Evolutionary conservation across 2,888 invertebrate species (phyloP), one percentile per base, ranked within the genome.

Genomic region (Lumbricus terrestris): DNA sequence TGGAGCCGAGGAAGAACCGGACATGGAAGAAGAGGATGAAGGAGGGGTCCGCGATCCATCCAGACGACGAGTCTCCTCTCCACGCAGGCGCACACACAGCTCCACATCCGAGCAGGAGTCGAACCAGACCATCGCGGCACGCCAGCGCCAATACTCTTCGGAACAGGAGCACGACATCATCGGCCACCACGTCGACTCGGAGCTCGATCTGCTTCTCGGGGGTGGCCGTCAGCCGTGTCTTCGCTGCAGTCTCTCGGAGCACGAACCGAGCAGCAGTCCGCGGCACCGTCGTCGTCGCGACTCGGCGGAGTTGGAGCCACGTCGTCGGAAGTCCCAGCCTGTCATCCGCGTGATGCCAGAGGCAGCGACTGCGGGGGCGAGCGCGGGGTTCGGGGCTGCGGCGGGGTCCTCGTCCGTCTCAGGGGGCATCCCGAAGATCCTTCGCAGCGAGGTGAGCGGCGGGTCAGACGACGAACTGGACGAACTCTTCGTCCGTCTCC

Each of bases 161-260:
- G 83, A 83, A 20, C 83, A 83, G 83, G 83, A 83, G n/a, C 83
- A 83, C 20, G 83, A 83, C 83, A 15, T 83, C 83, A n/a, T 20
- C 34, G 34, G 33, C 34, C 20, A 34, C 20, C 83, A 83, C 33
- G 83, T 83, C 83, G 34, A n/a, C n/a, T n/a, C 83, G 4, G 33
- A 83, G 34, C 4, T 29, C 23, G 54, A 54, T 29, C 54, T 54
- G 54, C 54, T n/a, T n/a, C n/a, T n/a, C n/a, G n/a, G n/a, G n/a
- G n/a, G n/a, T n/a, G n/a, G n/a, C n/a, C n/a, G 54, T 29, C 54
- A 54, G 29, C 54, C 54, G 54, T 54, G 54, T 54, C 54, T 18
- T 83, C 83, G 83, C 34, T 35, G 83, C 83, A 35, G 83, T 15
- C 83, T 83, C 34, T 83, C 83, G 34, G 83, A 83, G 34, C 83